phyloP scores from a whole-genome alignment of 1,140 invertebrate species.

The Phymastichus coffea region DNA sequence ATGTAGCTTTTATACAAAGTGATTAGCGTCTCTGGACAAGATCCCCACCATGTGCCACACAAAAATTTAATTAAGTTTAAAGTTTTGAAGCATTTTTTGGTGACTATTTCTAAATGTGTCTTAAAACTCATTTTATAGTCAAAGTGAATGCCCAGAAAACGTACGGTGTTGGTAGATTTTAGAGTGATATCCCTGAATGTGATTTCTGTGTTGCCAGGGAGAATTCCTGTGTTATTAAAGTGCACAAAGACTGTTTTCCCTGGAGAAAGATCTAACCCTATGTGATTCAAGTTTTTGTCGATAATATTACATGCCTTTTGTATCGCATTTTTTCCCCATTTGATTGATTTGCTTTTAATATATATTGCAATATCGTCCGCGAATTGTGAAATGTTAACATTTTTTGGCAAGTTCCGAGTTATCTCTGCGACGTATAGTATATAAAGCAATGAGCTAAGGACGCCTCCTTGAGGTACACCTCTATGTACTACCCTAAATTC shows the following conservation, averaged over 20 bases:
- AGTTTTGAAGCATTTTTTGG: neutral
- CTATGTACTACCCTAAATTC: no score
- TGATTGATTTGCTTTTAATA: neutral
- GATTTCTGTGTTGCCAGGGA: neutral
- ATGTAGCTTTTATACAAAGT: constrained; percentile 10
- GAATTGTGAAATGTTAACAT: neutral
- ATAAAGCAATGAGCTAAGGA: neutral
- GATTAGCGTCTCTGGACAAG: constrained; percentile 2
- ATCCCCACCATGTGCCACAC: constrained; percentile 20
- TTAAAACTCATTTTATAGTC: constrained; percentile 4
- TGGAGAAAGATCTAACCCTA: neutral
- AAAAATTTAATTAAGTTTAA: constrained; percentile 19
- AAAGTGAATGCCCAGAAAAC: constrained; percentile 6
- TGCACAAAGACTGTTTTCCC: neutral
- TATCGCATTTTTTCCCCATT: no score
- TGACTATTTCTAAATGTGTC: no score
- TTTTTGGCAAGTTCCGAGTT: neutral
- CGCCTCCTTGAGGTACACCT: neutral
- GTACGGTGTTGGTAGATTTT: no score
- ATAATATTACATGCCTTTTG: no score
- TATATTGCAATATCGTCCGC: no score
- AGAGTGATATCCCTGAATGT: no score
- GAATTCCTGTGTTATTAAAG: neutral
- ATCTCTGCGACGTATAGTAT: neutral
- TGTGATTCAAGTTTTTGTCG: neutral